Conservation (phyloP, 2,797 vertebrate species). For the Sebastes itinus region DNA sequence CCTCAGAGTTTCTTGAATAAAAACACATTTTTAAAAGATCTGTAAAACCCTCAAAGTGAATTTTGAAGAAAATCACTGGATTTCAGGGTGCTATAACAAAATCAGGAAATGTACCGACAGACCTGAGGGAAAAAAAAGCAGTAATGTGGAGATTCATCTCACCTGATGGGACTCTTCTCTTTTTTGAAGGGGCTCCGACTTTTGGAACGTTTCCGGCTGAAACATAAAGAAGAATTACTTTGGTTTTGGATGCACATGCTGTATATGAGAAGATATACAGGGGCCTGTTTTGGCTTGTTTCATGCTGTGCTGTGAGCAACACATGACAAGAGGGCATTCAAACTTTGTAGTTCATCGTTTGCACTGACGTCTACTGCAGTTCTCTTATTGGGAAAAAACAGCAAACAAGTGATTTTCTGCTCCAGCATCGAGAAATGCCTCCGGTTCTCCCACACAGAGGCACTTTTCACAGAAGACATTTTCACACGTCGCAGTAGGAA, state of each 20-base stretch:
- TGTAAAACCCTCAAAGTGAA: not conserved
- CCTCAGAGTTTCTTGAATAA: not conserved
- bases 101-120: not conserved
- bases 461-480: not conserved
- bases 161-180: slow-evolving; percentile 98
- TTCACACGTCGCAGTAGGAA: not conserved
- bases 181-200: slow-evolving; percentile 95
- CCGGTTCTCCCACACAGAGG: not conserved
- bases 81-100: not conserved
- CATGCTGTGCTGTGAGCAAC: too few species aligned
- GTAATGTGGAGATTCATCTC: slow-evolving; percentile 5
- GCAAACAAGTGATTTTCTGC: not conserved
- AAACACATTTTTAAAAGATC: not conserved
- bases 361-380: not conserved
- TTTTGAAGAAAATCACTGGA: not conserved
- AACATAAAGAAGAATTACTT: slow-evolving; percentile 4
- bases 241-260: not conserved
- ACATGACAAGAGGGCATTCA: not conserved
- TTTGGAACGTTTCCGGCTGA: slow-evolving; percentile 87
- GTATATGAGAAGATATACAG: not conserved
- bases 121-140: not conserved
- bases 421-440: not conserved
- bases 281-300: not conserved
- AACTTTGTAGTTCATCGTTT: not conserved
- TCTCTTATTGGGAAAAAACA: not conserved